Evolutionary conservation across 2,888 invertebrate genomes (phyloP).

Genomic region (Acanthosoma haemorrhoidale): DNA sequence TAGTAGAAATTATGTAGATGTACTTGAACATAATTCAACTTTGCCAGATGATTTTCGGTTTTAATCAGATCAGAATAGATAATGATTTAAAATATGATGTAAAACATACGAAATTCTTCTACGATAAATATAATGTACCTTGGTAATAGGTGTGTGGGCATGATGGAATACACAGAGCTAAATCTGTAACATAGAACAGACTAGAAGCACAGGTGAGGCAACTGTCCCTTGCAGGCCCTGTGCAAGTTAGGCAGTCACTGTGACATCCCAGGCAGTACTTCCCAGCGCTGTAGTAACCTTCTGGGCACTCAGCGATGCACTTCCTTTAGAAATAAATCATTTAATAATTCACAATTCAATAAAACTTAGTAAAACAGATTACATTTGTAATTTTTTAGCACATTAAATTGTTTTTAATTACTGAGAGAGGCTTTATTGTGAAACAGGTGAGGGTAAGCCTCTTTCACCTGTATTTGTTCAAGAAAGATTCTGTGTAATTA

Average conservation of each 20-base stretch:
- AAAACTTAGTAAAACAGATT: too few species aligned
- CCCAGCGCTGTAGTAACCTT: conserved; percentile 33
- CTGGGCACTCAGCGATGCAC: conserved; percentile 33
- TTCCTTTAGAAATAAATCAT: conserved; percentile 23
- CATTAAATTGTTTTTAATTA: too few species aligned
- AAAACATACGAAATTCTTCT: background rate
- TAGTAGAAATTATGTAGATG: too few species aligned
- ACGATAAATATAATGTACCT: conserved; percentile 17
- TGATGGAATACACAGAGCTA: conserved; percentile 34
- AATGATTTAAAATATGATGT: background rate
- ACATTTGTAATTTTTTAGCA: too few species aligned
- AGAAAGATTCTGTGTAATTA: too few species aligned
- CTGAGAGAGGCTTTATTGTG: too few species aligned
- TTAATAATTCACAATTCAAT: too few species aligned
- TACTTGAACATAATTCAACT: too few species aligned
- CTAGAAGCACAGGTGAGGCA: conserved; percentile 36
- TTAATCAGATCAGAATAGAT: too few species aligned
- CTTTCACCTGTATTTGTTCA: too few species aligned
- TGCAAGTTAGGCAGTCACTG: conserved; percentile 33
- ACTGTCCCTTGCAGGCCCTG: conserved; percentile 35
- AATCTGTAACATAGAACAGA: conserved; percentile 35
- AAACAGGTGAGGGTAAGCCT: too few species aligned
- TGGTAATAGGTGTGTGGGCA: conserved; percentile 38
- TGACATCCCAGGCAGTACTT: conserved; percentile 32
- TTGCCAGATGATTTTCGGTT: too few species aligned